A percentile compares a stretch with the other conserved stretches of the same genome.
Evolutionary conservation across 2,888 invertebrate genomes (phyloP).

Genomic region (Myathropa florea): DNA sequence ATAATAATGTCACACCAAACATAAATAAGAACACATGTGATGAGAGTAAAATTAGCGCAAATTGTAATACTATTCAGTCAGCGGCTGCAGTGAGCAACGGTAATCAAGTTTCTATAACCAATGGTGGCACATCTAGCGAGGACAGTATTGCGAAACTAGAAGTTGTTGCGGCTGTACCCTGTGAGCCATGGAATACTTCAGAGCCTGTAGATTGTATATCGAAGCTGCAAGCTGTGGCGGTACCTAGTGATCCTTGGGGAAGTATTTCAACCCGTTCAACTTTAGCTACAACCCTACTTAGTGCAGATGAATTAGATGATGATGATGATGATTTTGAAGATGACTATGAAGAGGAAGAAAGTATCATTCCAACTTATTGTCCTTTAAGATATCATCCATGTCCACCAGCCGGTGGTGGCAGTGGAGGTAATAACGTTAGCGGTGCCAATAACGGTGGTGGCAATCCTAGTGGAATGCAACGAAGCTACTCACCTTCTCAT

Average conservation of each 20-base stretch:
- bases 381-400: slow-evolving; percentile 79
- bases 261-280: slow-evolving; percentile 80
- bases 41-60: slow-evolving; percentile 42
- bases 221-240: slow-evolving; percentile 87
- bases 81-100: slow-evolving; percentile 73
- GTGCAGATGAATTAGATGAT: slow-evolving; percentile 79
- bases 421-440: slow-evolving; percentile 1
- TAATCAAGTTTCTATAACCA: slow-evolving; percentile 76
- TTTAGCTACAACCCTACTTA: slow-evolving; percentile 79
- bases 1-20: slow-evolving; percentile 30
- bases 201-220: slow-evolving; percentile 83
- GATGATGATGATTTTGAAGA: slow-evolving; percentile 81
- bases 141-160: slow-evolving; percentile 81
- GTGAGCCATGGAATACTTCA: slow-evolving; percentile 77
- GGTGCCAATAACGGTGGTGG: background rate
- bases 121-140: slow-evolving; percentile 73
- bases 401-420: slow-evolving; percentile 65
- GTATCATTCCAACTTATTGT: slow-evolving; percentile 80
- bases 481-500: slow-evolving; percentile 74
- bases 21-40: slow-evolving; percentile 54
- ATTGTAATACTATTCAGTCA: slow-evolving; percentile 31
- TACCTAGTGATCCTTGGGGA: slow-evolving; percentile 84
- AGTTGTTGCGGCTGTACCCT: slow-evolving; percentile 77
- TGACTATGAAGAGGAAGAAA: slow-evolving; percentile 81
- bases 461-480: slow-evolving; percentile 39